Evolutionary conservation across 1,140 invertebrate species (phyloP).

Genomic region (Tribolium madens): DNA sequence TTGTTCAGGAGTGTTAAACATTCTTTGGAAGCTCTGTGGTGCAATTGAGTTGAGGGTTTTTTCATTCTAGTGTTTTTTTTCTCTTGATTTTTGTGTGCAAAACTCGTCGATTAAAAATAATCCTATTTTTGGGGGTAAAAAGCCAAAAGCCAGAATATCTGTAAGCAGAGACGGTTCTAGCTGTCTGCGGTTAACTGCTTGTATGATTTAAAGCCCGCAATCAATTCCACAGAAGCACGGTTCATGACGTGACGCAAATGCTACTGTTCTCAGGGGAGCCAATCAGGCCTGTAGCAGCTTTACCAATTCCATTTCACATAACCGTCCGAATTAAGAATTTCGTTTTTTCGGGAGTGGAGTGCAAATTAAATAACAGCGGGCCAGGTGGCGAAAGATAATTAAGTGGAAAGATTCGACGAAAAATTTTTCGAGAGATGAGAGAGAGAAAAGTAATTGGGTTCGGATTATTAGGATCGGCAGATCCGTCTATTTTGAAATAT

Average conservation of each 20-base stretch:
- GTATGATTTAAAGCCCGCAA: constrained; percentile 61
- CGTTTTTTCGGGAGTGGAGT: neutral
- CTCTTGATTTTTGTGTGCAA: too few species aligned
- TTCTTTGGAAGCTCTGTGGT: too few species aligned
- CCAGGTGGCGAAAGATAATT: constrained; percentile 27
- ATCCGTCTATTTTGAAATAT: constrained; percentile 45
- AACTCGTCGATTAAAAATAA: too few species aligned
- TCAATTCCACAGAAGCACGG: constrained; percentile 57
- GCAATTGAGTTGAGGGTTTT: too few species aligned
- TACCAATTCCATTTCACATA: constrained; percentile 49
- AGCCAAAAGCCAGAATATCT: constrained; percentile 34
- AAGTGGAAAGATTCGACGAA: constrained; percentile 1
- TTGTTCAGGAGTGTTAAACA: too few species aligned
- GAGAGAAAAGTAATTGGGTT: constrained; percentile 12
- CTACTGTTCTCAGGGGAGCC: constrained; percentile 61
- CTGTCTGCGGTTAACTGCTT: constrained; percentile 60
- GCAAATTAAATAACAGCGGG: constrained; percentile 24
- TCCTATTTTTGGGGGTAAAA: neutral
- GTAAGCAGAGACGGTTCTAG: constrained; percentile 49
- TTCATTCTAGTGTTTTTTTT: too few species aligned
- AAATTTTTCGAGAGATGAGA: neutral
- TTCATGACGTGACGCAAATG: constrained; percentile 61
- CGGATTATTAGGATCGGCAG: constrained; percentile 11
- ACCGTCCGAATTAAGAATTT: constrained; percentile 47
- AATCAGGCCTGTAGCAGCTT: constrained; percentile 54